Conservation (phyloP, 2,113 vertebrate genomes). For the Ploceus nigricollis region DNA sequence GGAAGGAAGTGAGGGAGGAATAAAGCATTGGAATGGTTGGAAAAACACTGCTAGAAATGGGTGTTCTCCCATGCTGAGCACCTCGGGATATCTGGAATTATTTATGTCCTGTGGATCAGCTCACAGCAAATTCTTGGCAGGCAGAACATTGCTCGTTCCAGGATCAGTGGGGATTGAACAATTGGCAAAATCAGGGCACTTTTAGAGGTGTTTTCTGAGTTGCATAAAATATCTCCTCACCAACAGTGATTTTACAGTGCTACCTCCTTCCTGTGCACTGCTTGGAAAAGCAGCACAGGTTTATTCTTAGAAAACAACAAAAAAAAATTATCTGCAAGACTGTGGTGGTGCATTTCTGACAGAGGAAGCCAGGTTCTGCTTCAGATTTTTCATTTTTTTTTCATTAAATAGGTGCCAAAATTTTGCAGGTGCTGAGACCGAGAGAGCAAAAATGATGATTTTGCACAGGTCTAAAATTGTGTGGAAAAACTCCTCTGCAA, state of each 20-base stretch:
- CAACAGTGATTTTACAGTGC: fast-evolving
- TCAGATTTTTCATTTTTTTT: not conserved
- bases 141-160: not conserved
- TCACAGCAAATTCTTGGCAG: not conserved
- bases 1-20: not conserved
- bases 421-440: not conserved
- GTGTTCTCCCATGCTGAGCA: not conserved
- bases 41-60: not conserved
- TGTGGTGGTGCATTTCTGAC: not conserved
- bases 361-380: not conserved
- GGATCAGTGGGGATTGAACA: not conserved
- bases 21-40: not conserved
- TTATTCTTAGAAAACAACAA: not conserved
- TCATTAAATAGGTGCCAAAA: not conserved
- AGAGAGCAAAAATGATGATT: not conserved
- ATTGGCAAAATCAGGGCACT: not conserved
- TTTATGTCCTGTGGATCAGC: not conserved
- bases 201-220: not conserved
- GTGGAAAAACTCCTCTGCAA: not conserved
- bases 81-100: not conserved
- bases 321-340: not conserved
- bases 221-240: not conserved
- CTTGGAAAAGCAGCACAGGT: not conserved
- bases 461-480: not conserved
- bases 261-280: not conserved